Evolutionary conservation across 1,140 invertebrate species (phyloP), one percentile per base, ranked within the genome.

Genomic region (Lasioglossum albipes): DNA sequence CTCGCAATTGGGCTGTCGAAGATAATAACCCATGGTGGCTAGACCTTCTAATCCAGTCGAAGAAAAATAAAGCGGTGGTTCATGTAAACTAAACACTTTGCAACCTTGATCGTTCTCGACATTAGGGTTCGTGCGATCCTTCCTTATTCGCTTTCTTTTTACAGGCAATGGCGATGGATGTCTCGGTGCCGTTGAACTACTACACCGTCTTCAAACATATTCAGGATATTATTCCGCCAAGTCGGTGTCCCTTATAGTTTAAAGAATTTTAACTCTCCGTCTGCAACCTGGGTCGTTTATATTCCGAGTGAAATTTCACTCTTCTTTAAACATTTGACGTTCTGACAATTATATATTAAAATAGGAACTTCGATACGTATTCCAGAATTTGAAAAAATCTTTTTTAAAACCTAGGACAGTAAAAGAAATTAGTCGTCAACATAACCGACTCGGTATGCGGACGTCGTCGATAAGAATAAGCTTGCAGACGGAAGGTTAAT

Each of bases 141-240:
- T 54, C 18, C 22, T 62, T 65, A 2, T 20, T 77, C 54, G 36
- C 70, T 73, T n/a, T 2, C 13, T 59, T 62, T 61, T 77, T 70
- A 20, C 80, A 96, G 95, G 90, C 90, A 73, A 95, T 96, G 94
- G 93, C 95, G 2, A 87, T 92, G 68, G 96, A 97, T 90, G 93
- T 93, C 20, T 93, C 94, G n/a, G 90, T 95, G 3, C 98, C 98
- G 5, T 92, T 99, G 1, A 99, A 99, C 93, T 99, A 99, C 91
- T 99, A 98, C 91, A 95, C 97, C 41, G 97, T 97, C 57, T 98
- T 98, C 89, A 95, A 97, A 89, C 95, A 96, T 78, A 95, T 98
- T 75, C 96, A 97, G 88, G 94, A 96, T 73, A 92, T 93, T 31
- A 95, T 98, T 79, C 97, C 97, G 0, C 94, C 95, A 85, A 91